A percentile compares a stretch with the other conserved stretches of the same genome.
Evolutionary conservation across 30 jellyfish, hydroid and myxozoan species (phyloP).

Genomic region (Aurelia coerulea): DNA sequence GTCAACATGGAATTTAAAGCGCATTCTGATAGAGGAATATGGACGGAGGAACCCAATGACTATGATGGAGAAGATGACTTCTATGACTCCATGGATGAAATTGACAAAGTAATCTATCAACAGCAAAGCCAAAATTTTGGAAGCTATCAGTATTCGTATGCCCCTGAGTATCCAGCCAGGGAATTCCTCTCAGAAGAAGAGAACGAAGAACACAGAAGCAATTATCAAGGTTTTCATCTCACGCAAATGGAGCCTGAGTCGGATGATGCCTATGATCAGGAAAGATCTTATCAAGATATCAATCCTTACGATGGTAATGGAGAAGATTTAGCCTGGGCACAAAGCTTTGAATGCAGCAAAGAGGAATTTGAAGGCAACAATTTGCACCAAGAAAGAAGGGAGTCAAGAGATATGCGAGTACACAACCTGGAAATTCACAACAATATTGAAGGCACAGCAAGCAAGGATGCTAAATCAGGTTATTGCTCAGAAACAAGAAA

Average conservation of each 20-base stretch:
- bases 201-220: not conserved
- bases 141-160: not conserved
- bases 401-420: not conserved
- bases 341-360: not conserved
- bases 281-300: not conserved
- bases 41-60: slow-evolving; percentile 28
- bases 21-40: slow-evolving; percentile 18
- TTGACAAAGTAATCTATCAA: not conserved
- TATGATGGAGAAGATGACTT: slow-evolving; percentile 27
- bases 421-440: not conserved
- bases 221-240: not conserved
- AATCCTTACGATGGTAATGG: not conserved
- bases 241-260: not conserved
- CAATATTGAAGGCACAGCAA: not conserved
- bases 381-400: not conserved
- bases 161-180: not conserved
- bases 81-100: slow-evolving; percentile 36
- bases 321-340: not conserved
- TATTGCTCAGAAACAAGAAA: not conserved
- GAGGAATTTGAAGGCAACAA: not conserved
- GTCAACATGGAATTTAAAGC: too few species aligned
- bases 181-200: not conserved
- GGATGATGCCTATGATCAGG: not conserved
- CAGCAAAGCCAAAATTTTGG: not conserved
- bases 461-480: not conserved